Conservation (phyloP, 1,140 invertebrate species). For the Trachymyrmex cornetzi region DNA sequence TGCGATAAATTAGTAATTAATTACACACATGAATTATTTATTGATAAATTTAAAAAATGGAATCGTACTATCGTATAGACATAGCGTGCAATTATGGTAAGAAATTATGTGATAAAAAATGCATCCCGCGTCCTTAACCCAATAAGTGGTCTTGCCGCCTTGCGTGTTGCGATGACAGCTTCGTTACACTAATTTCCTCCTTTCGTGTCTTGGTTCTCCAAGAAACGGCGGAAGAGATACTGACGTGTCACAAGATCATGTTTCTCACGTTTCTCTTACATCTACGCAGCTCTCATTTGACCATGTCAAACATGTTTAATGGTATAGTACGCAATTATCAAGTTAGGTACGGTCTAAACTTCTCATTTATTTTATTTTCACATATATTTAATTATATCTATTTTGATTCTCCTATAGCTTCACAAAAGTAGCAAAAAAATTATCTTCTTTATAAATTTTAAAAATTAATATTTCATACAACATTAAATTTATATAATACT, state of each 20-base stretch:
- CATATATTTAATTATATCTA: conserved; percentile 9
- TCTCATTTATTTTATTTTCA: not conserved
- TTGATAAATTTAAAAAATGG: conserved; percentile 2
- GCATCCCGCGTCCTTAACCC: conserved; percentile 70
- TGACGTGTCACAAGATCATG: conserved; percentile 70
- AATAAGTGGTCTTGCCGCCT: conserved; percentile 59
- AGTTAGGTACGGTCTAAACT: conserved; percentile 21
- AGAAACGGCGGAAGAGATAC: conserved; percentile 69
- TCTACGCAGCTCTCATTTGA: conserved; percentile 70
- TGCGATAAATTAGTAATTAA: not conserved
- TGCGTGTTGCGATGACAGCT: conserved; percentile 66
- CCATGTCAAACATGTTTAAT: conserved; percentile 51
- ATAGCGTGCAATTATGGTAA: not conserved
- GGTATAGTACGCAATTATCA: conserved; percentile 24
- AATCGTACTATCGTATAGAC: too few relatives aligned
- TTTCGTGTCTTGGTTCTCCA: conserved; percentile 60
- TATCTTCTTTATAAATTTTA: conserved; percentile 8
- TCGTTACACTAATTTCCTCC: conserved; percentile 75
- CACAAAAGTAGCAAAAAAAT: not conserved
- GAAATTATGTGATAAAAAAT: conserved; percentile 47
- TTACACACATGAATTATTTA: not conserved
- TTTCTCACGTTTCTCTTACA: conserved; percentile 75
- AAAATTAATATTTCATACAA: not conserved
- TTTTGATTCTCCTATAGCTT: not conserved
- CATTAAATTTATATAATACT: not conserved